Evolutionary conservation across 2,888 invertebrate species (phyloP).

Genomic region (Zeuzera pyrina): DNA sequence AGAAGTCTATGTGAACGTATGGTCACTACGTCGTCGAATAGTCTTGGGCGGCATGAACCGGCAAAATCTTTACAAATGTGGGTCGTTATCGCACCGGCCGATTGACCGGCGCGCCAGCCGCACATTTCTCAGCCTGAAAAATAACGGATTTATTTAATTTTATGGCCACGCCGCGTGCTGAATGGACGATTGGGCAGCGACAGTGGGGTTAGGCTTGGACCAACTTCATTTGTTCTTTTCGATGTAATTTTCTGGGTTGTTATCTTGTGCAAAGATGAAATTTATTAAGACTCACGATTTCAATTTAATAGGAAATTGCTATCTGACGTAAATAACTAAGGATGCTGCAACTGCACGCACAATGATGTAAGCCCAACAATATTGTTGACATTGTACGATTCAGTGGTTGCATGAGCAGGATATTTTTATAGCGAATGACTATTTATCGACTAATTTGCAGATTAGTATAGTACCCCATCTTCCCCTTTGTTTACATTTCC

Average conservation of each 20-base stretch:
- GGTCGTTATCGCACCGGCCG: slow-evolving; percentile 63
- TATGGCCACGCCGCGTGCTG: slow-evolving; percentile 67
- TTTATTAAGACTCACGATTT: no score
- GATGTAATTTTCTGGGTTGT: not conserved
- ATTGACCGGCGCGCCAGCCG: slow-evolving; percentile 55
- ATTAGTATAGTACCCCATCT: slow-evolving; percentile 40
- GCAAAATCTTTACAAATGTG: slow-evolving; percentile 72
- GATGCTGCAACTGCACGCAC: no score
- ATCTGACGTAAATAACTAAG: no score
- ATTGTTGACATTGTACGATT: not conserved
- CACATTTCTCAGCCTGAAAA: slow-evolving; percentile 68
- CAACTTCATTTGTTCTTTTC: no score
- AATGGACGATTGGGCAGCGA: slow-evolving; percentile 58
- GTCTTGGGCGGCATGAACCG: slow-evolving; percentile 43
- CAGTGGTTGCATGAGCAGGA: slow-evolving; percentile 1
- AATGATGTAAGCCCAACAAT: no score
- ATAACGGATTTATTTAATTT: slow-evolving; percentile 73
- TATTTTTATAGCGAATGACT: slow-evolving; percentile 21
- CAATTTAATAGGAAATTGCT: no score
- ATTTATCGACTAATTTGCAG: slow-evolving; percentile 57
- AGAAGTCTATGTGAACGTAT: slow-evolving; percentile 41
- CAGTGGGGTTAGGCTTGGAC: slow-evolving; percentile 12
- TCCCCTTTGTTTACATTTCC: slow-evolving; percentile 62
- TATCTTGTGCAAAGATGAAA: no score
- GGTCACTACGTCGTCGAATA: slow-evolving; percentile 45